Base-by-base conservation (phyloP, 1,140 invertebrate species). In the Agrilus planipennis region DNA sequence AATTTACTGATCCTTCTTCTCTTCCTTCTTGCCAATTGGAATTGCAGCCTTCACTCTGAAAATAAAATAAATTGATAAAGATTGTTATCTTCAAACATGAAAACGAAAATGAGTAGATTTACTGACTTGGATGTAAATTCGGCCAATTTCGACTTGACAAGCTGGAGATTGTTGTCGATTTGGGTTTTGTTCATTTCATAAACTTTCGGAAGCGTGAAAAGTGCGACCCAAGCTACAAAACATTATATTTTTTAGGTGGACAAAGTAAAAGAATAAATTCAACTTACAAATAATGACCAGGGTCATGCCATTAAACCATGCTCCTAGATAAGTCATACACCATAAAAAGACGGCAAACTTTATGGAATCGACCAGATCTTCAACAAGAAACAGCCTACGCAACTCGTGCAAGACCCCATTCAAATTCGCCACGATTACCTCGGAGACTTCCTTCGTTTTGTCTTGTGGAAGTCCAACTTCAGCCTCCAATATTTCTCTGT, bases 261-360 rank as follows among this genome's bases (percentile, higher is more conserved):
- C n/a, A n/a, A n/a, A n/a, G n/a, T n/a, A n/a, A n/a, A n/a, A n/a
- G n/a, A n/a, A n/a, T n/a, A n/a, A n/a, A n/a, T n/a, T n/a, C n/a
- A 18, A 41, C 70, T 70, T 64, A 93, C 89, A 83, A 57, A 95
- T 75, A 55, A 95, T 95, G 57, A 96, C 77, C 51, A 96, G 75
- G 50, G 91, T 95, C 77, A 97, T 86, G 61, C 92, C 92, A 69
- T 96, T 97, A 74, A 98, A 97, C 86, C 89, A 94, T 52, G 89
- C 79, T 51, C 93, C 93, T 52, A 97, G 73, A 63, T 96, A 97
- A 19, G 93, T 97, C 60, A 96, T 73, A 55, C 82, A 82, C 90
- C 92, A 97, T 54, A 96, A 71, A 47, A 90, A 67, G 45, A 92
- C 76, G 51, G 79, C 88, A 67, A 96, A 96, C 74, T 95, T 89